A percentile compares a stretch with the other conserved stretches of the same genome.
Conservation (phyloP, 2,888 invertebrate genomes). For the Orthosia gracilis region DNA sequence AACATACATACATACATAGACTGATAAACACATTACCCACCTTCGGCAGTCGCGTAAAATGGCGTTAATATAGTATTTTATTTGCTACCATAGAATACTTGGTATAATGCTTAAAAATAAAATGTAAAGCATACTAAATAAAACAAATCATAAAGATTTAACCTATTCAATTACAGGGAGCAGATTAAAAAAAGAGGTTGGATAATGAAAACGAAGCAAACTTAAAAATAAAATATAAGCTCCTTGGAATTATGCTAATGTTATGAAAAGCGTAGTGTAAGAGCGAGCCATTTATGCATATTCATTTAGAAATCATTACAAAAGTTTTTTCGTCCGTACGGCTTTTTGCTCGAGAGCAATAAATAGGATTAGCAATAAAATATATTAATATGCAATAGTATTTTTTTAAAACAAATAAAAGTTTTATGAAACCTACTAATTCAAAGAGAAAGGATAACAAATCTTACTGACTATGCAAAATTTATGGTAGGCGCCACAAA, state of each 20-base stretch:
- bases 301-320: slow-evolving; percentile 70
- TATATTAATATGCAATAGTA: slow-evolving; percentile 29
- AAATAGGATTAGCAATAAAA: slow-evolving; percentile 51
- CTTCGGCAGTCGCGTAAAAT: too few species aligned
- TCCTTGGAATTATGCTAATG: slow-evolving; percentile 73
- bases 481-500: not conserved
- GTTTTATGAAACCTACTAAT: not conserved
- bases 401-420: slow-evolving; percentile 15
- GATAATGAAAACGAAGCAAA: slow-evolving; percentile 59
- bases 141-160: slow-evolving; percentile 28
- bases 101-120: not conserved
- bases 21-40: too few species aligned
- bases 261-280: slow-evolving; percentile 72
- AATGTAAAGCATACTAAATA: not conserved
- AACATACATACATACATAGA: too few species aligned
- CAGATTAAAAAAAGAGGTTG: slow-evolving; percentile 42
- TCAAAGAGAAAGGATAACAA: not conserved
- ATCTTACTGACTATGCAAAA: not conserved
- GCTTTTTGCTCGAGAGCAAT: slow-evolving; percentile 56
- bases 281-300: slow-evolving; percentile 70
- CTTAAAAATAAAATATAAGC: slow-evolving; percentile 65
- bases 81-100: too few species aligned
- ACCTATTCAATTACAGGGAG: slow-evolving; percentile 29
- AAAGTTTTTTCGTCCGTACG: slow-evolving; percentile 64
- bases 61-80: not conserved